Base-by-base conservation (phyloP, 2,888 invertebrate species). In the Eumacrocentrus americanus region DNA sequence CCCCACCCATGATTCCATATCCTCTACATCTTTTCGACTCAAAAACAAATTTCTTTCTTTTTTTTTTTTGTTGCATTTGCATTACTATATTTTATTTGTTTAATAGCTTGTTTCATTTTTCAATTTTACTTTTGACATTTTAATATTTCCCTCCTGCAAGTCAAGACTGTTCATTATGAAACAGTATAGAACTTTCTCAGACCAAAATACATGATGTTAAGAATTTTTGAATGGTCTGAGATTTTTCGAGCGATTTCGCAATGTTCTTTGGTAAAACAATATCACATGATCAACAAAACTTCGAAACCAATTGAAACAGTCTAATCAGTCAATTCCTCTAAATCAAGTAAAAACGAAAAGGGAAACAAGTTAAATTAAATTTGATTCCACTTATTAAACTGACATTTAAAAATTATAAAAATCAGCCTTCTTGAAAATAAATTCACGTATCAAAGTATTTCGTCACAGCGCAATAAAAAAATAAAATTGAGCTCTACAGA, bases 201-300 rank as follows among this genome's bases (percentile, higher is more conserved):
- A 25, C 60, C 51, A 58, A 71, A 72, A 61, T 67, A 67, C 70
- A 71, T 66, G 66, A 64, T 67, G 63, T 62, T 66, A 54, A 51
- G 62, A 12, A 23, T 38, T 29, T 18, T 54, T 44, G n/a, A n/a
- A 12, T 7, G 25, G n/a, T 20, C 42, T 44, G 18, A 18, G 3
- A 18, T 34, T 54, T 29, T 54, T 34, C 56, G 23, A 73, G 73
- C 69, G 69, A 73, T 76, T 76, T 78, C 72, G 70, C 72, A 74
- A 78, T 78, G 77, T 76, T 80, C 80, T 80, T 80, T 80, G 80
- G 80, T 80, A 80, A 79, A 72, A 76, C 73, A 75, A 78, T 80
- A 80, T 80, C 80, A 80, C 80, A 80, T 77, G 70, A 74, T 72
- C 71, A 75, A 75, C 69, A 72, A 73, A 67, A 68, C 73, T 73